Evolutionary conservation across 2,888 invertebrate species (phyloP), one percentile per base, ranked within the genome.

Genomic region (Chalcis sispes): DNA sequence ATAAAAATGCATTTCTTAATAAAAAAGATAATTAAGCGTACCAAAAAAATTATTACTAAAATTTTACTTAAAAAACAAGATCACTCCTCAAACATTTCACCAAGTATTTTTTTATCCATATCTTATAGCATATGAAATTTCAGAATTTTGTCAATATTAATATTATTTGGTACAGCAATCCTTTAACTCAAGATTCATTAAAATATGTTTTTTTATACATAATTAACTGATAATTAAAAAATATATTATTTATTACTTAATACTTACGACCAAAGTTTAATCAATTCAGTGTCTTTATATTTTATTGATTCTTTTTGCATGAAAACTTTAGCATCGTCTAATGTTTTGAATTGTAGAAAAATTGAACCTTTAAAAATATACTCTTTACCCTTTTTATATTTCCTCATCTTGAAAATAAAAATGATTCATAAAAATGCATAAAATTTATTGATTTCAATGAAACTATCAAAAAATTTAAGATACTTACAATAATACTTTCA

Each of bases 301-400:
- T 95, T 94, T 4, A 95, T 89, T 46, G 89, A 89, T 80, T 95
- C 93, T 23, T 90, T 89, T 23, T 92, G 92, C 46, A 96, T 87
- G 85, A 97, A 96, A 77, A 93, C 93, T 82, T 95, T 93, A 1
- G 96, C 96, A 85, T 93, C 92, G 70, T 97, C 97, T 69, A 92
- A 91, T 36, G 93, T 94, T 82, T 93, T 92, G 88, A 98, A 99
- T 4, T 95, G 94, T 10, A 94, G 93, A 88, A 98, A 98, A 62
- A 98, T 93, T 1, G 98, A 98, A 64, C 98, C 99, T 90, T 98
- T 96, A 86, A 96, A 96, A 76, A 91, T 88, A 65, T 92, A 90
- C 59, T 91, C 90, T 85, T 94, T 93, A 1, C 91, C 90, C 0
- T 91, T 89, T 80, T 92, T 92, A 81, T 92, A 93, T 74, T 89